phyloP scores from a whole-genome alignment of 2,888 invertebrate species.

The Pandemis cinnamomeana region DNA sequence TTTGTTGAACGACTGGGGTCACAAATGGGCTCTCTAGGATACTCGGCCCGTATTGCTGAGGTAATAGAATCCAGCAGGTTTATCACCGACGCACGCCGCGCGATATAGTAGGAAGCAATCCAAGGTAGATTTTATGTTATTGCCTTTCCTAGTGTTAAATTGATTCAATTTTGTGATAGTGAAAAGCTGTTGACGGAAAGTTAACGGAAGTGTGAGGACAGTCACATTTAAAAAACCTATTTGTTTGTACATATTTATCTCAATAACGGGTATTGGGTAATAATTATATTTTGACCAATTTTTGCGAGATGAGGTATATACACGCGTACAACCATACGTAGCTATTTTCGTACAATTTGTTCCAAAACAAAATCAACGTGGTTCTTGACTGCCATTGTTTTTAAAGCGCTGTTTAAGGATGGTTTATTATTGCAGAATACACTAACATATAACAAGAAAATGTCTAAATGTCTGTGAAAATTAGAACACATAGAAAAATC shows the following conservation, averaged over 20 bases:
- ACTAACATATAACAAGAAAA: no score
- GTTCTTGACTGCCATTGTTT: no score
- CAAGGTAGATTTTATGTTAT: conserved; percentile 54
- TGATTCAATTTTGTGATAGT: conserved; percentile 13
- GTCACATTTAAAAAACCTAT: neutral
- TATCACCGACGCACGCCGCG: conserved; percentile 47
- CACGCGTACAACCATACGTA: no score
- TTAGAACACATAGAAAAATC: no score
- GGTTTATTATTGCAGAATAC: no score
- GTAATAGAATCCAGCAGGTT: conserved; percentile 59
- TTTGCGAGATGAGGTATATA: no score
- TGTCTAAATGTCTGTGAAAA: no score
- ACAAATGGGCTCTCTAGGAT: conserved; percentile 47
- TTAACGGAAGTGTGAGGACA: neutral
- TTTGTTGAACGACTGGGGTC: conserved; percentile 43
- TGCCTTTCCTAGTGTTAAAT: conserved; percentile 21
- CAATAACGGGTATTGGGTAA: no score
- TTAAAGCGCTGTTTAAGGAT: no score
- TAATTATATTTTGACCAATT: no score
- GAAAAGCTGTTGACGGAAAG: neutral
- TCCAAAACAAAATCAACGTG: no score
- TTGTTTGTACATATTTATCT: neutral
- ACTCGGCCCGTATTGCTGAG: conserved; percentile 44
- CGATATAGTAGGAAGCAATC: conserved; percentile 55
- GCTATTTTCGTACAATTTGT: no score